phyloP scores from a whole-genome alignment of 2,888 invertebrate species.

The Lasioglossum lativentre region DNA sequence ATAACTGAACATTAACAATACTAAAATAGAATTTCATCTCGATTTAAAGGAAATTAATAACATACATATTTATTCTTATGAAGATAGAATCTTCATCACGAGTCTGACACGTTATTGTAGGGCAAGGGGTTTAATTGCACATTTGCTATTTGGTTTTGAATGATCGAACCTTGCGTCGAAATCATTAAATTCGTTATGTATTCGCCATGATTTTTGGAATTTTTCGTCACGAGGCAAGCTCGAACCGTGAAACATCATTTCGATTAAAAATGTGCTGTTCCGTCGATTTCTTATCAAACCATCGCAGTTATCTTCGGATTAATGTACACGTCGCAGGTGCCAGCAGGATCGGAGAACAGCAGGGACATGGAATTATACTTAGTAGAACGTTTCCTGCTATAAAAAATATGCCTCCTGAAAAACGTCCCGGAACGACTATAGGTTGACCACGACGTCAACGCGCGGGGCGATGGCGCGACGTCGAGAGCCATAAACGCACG shows the following conservation, averaged over 20 bases:
- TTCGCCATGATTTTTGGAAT: no score
- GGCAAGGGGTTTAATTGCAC: no score
- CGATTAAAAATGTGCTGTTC: background rate
- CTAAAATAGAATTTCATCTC: no score
- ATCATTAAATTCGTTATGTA: no score
- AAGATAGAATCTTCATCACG: no score
- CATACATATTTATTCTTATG: no score
- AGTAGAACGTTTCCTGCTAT: background rate
- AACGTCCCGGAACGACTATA: slow-evolving; percentile 24
- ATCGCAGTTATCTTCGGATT: background rate
- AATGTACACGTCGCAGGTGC: background rate
- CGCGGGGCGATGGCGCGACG: slow-evolving; percentile 67
- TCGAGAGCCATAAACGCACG: slow-evolving; percentile 69
- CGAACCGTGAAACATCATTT: background rate
- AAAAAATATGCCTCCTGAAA: slow-evolving; percentile 8
- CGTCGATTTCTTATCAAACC: background rate
- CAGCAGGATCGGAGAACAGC: background rate
- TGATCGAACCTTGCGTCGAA: no score
- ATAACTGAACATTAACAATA: no score
- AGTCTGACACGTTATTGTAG: no score
- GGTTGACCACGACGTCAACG: slow-evolving; percentile 33
- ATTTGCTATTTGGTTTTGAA: no score
- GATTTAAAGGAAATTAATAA: no score
- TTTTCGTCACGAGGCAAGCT: background rate
- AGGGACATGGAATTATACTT: slow-evolving; percentile 30